Evolutionary conservation across 2,113 vertebrate species (phyloP), one percentile per base, ranked within the genome.

Genomic region (Pangasianodon gigas): DNA sequence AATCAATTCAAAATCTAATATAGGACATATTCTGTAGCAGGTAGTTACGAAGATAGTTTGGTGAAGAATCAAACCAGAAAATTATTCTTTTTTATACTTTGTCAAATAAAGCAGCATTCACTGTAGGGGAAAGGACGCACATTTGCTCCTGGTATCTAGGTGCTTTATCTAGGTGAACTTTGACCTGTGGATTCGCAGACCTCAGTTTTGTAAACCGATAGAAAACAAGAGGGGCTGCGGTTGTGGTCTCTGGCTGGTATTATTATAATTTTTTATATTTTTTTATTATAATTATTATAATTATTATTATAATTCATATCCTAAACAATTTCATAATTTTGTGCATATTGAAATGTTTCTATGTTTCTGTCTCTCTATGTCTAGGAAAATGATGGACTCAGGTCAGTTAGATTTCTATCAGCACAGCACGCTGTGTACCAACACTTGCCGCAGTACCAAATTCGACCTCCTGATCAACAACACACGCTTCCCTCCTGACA

Each of bases 311-410:
- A 56, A 60, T 60, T 24, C 21, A 60, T 60, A 60, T 71, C n/a
- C n/a, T 71, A 19, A 71, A 71, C 32, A 71, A 6, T 37, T 71
- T 71, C 16, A 37, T 19, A 67, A 5, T 71, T 18, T 69, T 69
- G 4, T 71, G 13, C 5, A 6, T 71, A 37, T 71, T 71, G 5
- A 37, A 37, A 37, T 16, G 7, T 14, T 14, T 67, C 29, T 29
- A 46, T 32, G 26, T n/a, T 44, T n/a, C 29, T 75, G 5, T 91
- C 46, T 88, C 1, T 90, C 85, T 88, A 65, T 26, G 16, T 92
- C 89, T 93, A 99, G 98, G 94, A 99, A 99, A 95, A 99, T 99
- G 97, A 99, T 99, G 98, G 98, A 99, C 92, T 99, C 98, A 0
- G 98, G 98, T 58, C 98, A 99, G 94, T 97, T 99, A 29, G 98